Evolutionary conservation across 1,140 invertebrate species (phyloP).

Genomic region (Himalopsyche phryganea): DNA sequence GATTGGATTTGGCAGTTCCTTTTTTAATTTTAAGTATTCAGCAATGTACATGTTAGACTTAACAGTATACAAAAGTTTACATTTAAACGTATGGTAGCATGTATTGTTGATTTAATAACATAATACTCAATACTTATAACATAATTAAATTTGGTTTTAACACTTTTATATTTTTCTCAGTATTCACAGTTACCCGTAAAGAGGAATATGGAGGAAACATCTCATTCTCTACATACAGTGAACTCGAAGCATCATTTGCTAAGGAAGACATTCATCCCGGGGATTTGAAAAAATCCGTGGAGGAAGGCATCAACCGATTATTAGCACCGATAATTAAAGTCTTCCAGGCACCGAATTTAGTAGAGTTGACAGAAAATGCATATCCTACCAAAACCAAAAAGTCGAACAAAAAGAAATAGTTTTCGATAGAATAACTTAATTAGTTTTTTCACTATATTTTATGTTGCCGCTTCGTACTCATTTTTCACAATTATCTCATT

Average conservation of each 20-base stretch:
- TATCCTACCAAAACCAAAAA: conserved; percentile 76
- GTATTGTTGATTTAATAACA: no score
- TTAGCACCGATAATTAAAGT: conserved; percentile 86
- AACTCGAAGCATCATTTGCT: conserved; percentile 74
- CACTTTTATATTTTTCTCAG: conserved; percentile 26
- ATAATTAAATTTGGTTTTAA: no score
- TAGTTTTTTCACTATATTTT: not conserved
- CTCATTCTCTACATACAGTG: conserved; percentile 69
- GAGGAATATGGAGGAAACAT: conserved; percentile 72
- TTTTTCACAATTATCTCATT: no score
- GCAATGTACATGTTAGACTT: not conserved
- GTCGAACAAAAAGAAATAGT: conserved; percentile 48
- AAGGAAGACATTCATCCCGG: conserved; percentile 86
- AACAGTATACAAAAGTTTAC: no score
- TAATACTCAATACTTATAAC: no score
- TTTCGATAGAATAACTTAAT: conserved; percentile 25
- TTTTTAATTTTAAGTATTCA: no score
- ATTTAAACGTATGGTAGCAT: no score
- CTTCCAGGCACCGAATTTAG: conserved; percentile 78
- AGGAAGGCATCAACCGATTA: conserved; percentile 81
- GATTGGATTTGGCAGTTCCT: no score
- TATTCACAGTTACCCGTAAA: conserved; percentile 58
- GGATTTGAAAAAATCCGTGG: conserved; percentile 85
- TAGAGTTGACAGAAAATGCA: conserved; percentile 66
- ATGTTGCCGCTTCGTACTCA: no score